Evolutionary conservation across 2,888 invertebrate genomes (phyloP), one percentile per base, ranked within the genome.

Genomic region (Crematogaster levior): DNA sequence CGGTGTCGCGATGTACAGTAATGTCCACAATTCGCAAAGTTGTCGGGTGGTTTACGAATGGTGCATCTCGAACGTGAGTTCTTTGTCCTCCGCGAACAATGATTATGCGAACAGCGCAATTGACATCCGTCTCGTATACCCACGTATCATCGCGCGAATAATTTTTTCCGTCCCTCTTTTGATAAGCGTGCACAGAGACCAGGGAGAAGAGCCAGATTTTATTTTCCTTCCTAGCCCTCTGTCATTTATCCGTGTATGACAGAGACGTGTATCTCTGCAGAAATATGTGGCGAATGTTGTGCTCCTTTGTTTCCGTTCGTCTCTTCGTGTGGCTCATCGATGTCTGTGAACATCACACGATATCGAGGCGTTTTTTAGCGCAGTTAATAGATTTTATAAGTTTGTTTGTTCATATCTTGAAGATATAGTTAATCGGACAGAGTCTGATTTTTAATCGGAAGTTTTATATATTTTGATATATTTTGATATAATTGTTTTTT

Each of bases 31-130:
- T 9, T 12, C 12, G 37, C 40, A 7, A 15, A 30, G 2, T 30
- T 34, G 30, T 72, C 56, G 37, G 12, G 10, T 6, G 12, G 12
- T 15, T 30, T 21, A 12, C 74, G 24, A 65, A 18, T 24, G 43
- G 27, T 46, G 21, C 24, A 53, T 46, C 46, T 73, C 24, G 56
- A 18, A 48, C 58, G 61, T 46, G 37, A 43, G 65, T 82, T 77
- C 77, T 77, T 77, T 77, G 77, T 77, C 81, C 83, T 51, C 66
- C 48, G 46, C 58, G 80, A 61, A 65, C 65, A 51, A 82, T 15
- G 21, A 83, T 82, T 72, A 37, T 21, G 40, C n/a, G 58, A 82
- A 21, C n/a, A 56, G 0, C 56, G 18, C 34, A n/a, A n/a, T n/a
- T n/a, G n/a, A n/a, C n/a, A n/a, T n/a, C n/a, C n/a, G n/a, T n/a